Percentiles rank a stretch among this genome's conserved stretches.
These are phyloP conservation scores for Cydia splendana DNA, from an alignment of 1,140 invertebrate species.

Conservation along the genomic window DNA sequence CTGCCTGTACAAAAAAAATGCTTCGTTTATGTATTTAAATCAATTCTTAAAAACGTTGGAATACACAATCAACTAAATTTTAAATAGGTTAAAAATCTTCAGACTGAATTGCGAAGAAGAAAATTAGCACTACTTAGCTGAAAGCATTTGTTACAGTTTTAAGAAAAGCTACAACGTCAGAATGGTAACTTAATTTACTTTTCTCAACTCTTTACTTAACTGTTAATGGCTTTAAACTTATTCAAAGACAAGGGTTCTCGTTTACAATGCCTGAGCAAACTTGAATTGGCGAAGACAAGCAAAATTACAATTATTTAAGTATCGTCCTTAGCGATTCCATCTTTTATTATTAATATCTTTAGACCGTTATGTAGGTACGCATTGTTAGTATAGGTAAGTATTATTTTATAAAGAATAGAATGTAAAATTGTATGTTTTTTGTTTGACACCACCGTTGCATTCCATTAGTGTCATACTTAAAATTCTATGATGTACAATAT, in stretches of 20 bases:
- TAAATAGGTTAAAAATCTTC: too few relatives aligned
- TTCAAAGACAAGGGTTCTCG: conserved; percentile 1
- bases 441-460: too few relatives aligned
- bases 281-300: background rate
- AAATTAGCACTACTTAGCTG: too few relatives aligned
- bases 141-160: conserved; percentile 6
- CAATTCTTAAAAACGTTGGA: too few relatives aligned
- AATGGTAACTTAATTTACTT: background rate
- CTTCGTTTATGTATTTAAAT: too few relatives aligned
- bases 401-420: background rate
- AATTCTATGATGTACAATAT: too few relatives aligned
- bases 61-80: too few relatives aligned
- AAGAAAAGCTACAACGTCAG: background rate
- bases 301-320: conserved; percentile 15
- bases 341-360: background rate
- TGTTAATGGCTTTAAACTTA: conserved; percentile 17
- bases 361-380: background rate
- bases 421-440: background rate
- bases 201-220: background rate
- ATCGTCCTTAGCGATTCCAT: background rate
- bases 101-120: too few relatives aligned
- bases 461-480: too few relatives aligned
- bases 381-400: background rate
- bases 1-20: too few relatives aligned
- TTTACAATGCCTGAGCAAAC: conserved; percentile 1